These are phyloP conservation scores for Harpagifer antarcticus DNA, from an alignment of 2,797 vertebrate genomes.

Conservation along the genomic window DNA sequence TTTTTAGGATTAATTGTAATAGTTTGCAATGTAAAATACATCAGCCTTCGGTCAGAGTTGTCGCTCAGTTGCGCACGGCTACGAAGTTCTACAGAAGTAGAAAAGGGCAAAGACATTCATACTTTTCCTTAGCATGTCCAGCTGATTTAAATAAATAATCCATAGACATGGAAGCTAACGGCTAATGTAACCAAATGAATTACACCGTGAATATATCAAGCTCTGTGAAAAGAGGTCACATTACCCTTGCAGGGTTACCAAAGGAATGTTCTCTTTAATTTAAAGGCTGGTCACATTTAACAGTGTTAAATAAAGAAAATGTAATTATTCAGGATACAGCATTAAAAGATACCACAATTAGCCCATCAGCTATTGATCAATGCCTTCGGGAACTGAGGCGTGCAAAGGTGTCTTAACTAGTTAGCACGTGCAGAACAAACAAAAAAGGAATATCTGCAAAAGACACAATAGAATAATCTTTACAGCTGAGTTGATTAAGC, in stretches of 20 bases:
- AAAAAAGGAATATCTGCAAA: constrained; percentile 9
- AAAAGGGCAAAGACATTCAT: constrained; percentile 14
- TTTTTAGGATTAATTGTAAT: neutral
- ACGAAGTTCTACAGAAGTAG: constrained; percentile 15
- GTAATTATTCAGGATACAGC: constrained; percentile 36
- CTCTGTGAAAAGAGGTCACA: constrained; percentile 16
- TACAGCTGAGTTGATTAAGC: constrained; percentile 2
- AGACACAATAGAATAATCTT: neutral
- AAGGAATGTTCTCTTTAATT: constrained; percentile 9
- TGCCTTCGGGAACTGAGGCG: constrained; percentile 21
- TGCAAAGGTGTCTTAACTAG: constrained; percentile 34
- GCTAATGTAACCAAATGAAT: constrained; percentile 31
- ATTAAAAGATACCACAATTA: constrained; percentile 33
- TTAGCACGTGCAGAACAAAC: constrained; percentile 21
- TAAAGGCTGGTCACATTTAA: constrained; percentile 25
- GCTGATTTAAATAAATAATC: constrained; percentile 37
- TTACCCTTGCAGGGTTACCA: neutral
- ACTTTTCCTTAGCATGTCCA: constrained; percentile 11
- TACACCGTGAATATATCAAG: constrained; percentile 8
- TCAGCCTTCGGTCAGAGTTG: neutral
- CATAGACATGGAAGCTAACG: constrained; percentile 11
- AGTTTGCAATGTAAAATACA: neutral
- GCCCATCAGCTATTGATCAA: constrained; percentile 48
- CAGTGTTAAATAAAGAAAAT: constrained; percentile 37
- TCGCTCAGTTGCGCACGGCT: neutral